Evolutionary conservation across 2,797 vertebrate genomes (phyloP).

Genomic region (Alauda arvensis): DNA sequence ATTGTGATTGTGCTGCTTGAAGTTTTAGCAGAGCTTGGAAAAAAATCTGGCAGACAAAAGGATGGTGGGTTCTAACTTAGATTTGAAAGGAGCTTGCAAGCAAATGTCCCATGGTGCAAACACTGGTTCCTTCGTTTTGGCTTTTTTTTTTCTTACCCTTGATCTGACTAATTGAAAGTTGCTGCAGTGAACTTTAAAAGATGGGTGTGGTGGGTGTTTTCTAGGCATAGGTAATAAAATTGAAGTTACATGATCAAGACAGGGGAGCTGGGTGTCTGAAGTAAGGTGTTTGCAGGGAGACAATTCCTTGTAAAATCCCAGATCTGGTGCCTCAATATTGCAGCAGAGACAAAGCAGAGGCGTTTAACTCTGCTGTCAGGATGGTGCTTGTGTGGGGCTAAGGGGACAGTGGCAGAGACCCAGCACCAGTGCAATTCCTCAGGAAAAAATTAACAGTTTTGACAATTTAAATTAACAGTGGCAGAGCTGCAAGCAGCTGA

Average conservation of each 20-base stretch:
- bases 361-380: not conserved
- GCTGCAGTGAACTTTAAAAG: not conserved
- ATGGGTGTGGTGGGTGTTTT: not conserved
- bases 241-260: not conserved
- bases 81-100: not conserved
- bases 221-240: not conserved
- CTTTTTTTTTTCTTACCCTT: not conserved
- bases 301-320: not conserved
- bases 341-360: not conserved
- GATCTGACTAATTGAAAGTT: not conserved
- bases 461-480: not conserved
- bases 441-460: not conserved
- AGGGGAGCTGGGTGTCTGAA: not conserved
- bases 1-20: not conserved
- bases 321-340: fast-evolving
- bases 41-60: not conserved
- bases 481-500: not conserved
- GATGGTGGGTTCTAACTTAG: not conserved
- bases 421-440: not conserved
- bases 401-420: not conserved
- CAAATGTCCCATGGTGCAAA: not conserved
- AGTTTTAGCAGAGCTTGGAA: not conserved
- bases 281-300: not conserved
- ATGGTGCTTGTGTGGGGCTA: not conserved
- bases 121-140: not conserved